Base-by-base conservation (phyloP, 1,140 invertebrate species). In the Pinna nobilis region DNA sequence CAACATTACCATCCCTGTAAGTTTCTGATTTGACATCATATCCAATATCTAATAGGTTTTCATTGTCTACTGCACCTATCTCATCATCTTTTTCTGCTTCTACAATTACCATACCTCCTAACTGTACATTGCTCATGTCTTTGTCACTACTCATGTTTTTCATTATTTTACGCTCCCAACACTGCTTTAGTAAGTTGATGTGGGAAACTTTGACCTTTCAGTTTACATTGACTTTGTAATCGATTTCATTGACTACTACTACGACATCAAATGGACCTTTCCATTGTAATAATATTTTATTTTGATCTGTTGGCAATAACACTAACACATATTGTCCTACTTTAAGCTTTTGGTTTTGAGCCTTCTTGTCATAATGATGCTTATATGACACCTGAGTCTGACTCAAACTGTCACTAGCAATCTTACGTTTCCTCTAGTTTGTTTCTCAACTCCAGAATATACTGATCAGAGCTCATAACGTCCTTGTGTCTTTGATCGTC, bases 401-500 rank as follows among this genome's bases (percentile, higher is more conserved):
- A 15, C 41, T 4, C 4, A 75, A 28, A 3, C 32, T 25, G 20
- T 70, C 51, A 18, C 37, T 63, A 47, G 67, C 73, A 18, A 18
- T 65, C 35, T 33, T 47, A 63, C 23, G 70, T 77, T 20, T 73
- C 67, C 57, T 79, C 55, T 37, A 79, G 23, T 6, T 75, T 11
- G n/a, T 79, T 32, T 60, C 59, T 73, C 11, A 78, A 53, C 15
- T 78, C 76, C 32, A 78, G 13, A 15, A 80, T 57, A 57, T 80
- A 75, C 35, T 78, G 66, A 30, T 78, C 71, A 2, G 47, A 59
- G n/a, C 23, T 80, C 32, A 68, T 66, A 2, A 70, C 53, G 1
- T 73, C 76, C 6, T 28, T 50, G 5, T 35, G 13, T 47, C 66
- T 37, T 9, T 39, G 20, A 35, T 69, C 64, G 57, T 70, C 44